Percentiles rank a stretch among this genome's conserved stretches.
phyloP scores from a whole-genome alignment of 2,797 vertebrate species.

The Acanthiza pusilla region DNA sequence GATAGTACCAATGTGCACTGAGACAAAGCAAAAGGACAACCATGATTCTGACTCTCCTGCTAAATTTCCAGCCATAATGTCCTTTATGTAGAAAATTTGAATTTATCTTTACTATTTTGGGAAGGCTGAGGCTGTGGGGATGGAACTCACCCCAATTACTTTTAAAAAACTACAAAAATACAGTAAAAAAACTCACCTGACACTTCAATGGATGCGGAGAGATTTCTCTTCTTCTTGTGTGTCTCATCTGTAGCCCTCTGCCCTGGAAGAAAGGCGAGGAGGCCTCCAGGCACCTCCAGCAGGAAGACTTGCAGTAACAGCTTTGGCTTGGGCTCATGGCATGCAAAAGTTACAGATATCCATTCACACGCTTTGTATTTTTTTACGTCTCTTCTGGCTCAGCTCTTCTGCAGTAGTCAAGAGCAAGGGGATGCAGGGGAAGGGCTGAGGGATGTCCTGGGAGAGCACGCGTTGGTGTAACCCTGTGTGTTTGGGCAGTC shows the following conservation, averaged over 20 bases:
- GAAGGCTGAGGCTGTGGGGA: neutral
- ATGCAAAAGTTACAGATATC: rapidly evolving
- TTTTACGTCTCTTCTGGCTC: neutral
- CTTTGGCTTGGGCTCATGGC: neutral
- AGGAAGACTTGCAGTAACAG: neutral
- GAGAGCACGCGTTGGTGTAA: neutral
- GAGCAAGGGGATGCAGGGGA: neutral
- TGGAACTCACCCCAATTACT: neutral
- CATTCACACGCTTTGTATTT: neutral
- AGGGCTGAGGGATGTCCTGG: neutral
- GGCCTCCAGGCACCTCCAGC: neutral
- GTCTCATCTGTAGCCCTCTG: rapidly evolving
- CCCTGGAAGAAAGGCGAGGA: neutral
- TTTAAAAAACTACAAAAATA: rapidly evolving
- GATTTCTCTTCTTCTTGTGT: neutral
- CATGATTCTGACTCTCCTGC: neutral
- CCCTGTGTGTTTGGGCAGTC: rapidly evolving
- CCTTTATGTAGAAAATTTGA: neutral
- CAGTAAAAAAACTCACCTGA: rapidly evolving
- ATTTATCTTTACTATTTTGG: neutral
- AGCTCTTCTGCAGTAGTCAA: neutral
- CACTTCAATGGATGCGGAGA: rapidly evolving
- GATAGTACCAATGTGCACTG: neutral
- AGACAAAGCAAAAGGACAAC: neutral
- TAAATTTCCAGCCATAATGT: neutral